Evolutionary conservation across 2,888 invertebrate genomes (phyloP).

Genomic region (Heteromurus nitidus): DNA sequence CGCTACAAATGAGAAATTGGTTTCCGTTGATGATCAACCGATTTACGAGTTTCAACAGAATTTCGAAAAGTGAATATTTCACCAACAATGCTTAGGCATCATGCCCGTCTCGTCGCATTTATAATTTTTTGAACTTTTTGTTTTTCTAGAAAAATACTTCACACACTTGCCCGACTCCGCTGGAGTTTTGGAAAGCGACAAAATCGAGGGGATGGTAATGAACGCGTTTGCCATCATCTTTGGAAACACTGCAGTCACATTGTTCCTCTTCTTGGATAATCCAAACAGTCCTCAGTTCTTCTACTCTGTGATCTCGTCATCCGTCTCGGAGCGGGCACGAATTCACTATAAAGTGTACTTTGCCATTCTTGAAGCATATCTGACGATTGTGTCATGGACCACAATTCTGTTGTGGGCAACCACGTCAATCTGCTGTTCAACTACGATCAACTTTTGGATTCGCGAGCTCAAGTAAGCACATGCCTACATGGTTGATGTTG

Average conservation of each 20-base stretch:
- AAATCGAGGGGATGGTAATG: slow-evolving; percentile 30
- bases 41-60: slow-evolving; percentile 42
- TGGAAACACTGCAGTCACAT: slow-evolving; percentile 37
- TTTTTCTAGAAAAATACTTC: slow-evolving; percentile 48
- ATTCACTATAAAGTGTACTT: background rate
- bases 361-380: slow-evolving; percentile 42
- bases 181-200: slow-evolving; percentile 22
- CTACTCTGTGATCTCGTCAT: slow-evolving; percentile 22
- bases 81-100: background rate
- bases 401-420: slow-evolving; percentile 45
- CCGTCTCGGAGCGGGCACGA: background rate
- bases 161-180: slow-evolving; percentile 9
- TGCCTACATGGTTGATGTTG: background rate
- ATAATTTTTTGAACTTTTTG: background rate
- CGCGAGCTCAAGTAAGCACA: slow-evolving; percentile 43
- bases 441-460: slow-evolving; percentile 48
- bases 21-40: slow-evolving; percentile 55
- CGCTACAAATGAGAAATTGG: slow-evolving; percentile 31
- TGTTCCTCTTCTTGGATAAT: slow-evolving; percentile 43
- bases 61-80: slow-evolving; percentile 28
- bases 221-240: slow-evolving; percentile 45
- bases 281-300: slow-evolving; percentile 54
- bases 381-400: slow-evolving; percentile 50
- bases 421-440: slow-evolving; percentile 42
- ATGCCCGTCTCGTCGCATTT: background rate